Evolutionary conservation across 30 jellyfish, hydroid and myxozoan species (phyloP), one percentile per base, ranked within the genome.

Genomic region (Hydractinia echinata): DNA sequence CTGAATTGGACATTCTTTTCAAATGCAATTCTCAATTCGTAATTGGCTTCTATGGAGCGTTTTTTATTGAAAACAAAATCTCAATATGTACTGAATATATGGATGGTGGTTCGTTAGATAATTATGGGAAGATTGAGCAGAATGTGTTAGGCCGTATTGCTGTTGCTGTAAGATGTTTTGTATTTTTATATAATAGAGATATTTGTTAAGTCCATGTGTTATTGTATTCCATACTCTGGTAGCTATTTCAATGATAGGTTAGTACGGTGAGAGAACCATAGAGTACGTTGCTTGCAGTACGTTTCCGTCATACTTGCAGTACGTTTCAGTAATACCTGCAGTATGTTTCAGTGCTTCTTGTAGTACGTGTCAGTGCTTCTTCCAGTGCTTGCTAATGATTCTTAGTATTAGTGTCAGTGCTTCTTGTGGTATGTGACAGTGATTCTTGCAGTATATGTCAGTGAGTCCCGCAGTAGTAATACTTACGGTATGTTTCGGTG

Each of bases 71-170:
- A 74, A 86, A 90, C 87, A 94, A 94, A 68, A 94, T 94, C 13
- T 94, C 99, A 14, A 79, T 94, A 54, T 94, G 99, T 70, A 94
- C 96, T 39, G 99, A 94, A 85, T 94, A 77, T 81, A 94, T 94
- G 99, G 94, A 94, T 68, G 96, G 99, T 83, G 96, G 99, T 58
- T 94, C 99, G 30, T 82, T 94, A 50, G 99, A 94, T 64, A 73
- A 69, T 10, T 94, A 87, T 82, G 96, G 99, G 6, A 70, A 68
- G 39, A 80, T 94, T 19, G 95, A 96, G 15, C 90, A 87, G 78
- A 67, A 66, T n/a, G 99, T 94, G 10, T 79, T 94, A 8, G 92
- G 97, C 61, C 73, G 88, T 16, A 88, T 94, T 8, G 87, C 96
- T 4, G 95, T 88, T n/a, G 78, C 96, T 15, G 99, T 94, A 79